A percentile compares a stretch with the other conserved stretches of the same genome.
These are phyloP conservation scores for Abrostola triplasia DNA, from an alignment of 2,888 invertebrate genomes.

Conservation along the genomic window DNA sequence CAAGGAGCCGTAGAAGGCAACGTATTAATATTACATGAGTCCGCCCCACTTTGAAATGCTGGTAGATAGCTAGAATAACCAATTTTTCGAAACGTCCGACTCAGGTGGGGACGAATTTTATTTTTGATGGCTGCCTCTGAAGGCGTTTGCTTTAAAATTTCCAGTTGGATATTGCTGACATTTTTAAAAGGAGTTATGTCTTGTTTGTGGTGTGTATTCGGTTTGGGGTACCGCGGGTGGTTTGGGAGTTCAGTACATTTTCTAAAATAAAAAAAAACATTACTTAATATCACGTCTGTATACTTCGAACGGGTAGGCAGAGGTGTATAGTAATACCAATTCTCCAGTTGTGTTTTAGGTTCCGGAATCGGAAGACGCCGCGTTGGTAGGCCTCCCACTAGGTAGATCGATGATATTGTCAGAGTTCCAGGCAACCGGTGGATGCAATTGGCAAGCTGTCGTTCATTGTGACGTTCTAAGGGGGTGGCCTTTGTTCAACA, in stretches of 20 bases:
- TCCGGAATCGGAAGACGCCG: too few species aligned
- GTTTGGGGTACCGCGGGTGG: slow-evolving; percentile 22
- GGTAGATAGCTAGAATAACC: slow-evolving; percentile 64
- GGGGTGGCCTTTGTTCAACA: too few species aligned
- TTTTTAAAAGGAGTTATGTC: slow-evolving; percentile 36
- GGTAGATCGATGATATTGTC: too few species aligned
- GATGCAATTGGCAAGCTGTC: too few species aligned
- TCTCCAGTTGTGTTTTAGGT: too few species aligned
- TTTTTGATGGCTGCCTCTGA: slow-evolving; percentile 47
- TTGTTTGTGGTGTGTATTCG: slow-evolving; percentile 30
- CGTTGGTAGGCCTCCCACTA: too few species aligned
- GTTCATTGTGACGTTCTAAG: too few species aligned
- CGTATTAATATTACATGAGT: slow-evolving; percentile 72
- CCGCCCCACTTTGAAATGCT: slow-evolving; percentile 48
- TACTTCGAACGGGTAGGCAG: too few species aligned
- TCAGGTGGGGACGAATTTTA: slow-evolving; percentile 58
- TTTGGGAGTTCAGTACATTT: slow-evolving; percentile 12
- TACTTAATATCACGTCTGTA: too few species aligned
- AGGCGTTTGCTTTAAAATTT: slow-evolving; percentile 46
- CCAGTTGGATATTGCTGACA: slow-evolving; percentile 44
- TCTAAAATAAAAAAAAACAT: not conserved
- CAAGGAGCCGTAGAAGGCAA: slow-evolving; percentile 52
- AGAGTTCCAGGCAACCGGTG: too few species aligned
- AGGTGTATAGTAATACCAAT: too few species aligned
- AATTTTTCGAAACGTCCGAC: slow-evolving; percentile 66